phyloP scores from a whole-genome alignment of 1,140 invertebrate genomes.

The Ceratina japonica region DNA sequence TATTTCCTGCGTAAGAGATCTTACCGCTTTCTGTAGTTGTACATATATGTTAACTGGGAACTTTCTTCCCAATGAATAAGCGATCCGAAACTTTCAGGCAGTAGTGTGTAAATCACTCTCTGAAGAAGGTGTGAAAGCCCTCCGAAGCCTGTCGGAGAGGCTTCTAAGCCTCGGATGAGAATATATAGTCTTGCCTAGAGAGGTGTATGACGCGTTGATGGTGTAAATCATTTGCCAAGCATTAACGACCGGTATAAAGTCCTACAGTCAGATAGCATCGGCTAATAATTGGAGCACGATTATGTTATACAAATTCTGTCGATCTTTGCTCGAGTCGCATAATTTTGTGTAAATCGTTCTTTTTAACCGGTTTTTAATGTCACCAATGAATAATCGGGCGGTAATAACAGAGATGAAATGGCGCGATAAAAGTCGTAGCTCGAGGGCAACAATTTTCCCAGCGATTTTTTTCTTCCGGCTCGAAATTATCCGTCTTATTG shows the following conservation, averaged over 20 bases:
- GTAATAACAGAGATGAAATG: conserved; percentile 8
- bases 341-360: neutral
- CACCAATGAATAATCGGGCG: neutral
- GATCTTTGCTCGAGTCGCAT: neutral
- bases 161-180: conserved; percentile 16
- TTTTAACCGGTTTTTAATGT: no score
- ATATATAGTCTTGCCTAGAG: neutral
- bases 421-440: neutral
- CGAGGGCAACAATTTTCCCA: conserved; percentile 13
- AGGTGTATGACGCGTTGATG: conserved; percentile 11
- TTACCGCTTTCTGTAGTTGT: no score
- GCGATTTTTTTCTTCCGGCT: conserved; percentile 3
- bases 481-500: conserved; percentile 31
- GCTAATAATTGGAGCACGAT: no score
- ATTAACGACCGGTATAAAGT: neutral
- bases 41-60: no score
- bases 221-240: conserved; percentile 27
- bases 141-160: neutral
- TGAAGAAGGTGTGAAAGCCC: neutral
- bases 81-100: no score
- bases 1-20: no score
- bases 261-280: no score
- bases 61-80: no score
- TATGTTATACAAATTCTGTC: neutral
- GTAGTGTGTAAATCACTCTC: no score